Evolutionary conservation across 2,113 vertebrate genomes (phyloP).

Genomic region (Gallinago media): DNA sequence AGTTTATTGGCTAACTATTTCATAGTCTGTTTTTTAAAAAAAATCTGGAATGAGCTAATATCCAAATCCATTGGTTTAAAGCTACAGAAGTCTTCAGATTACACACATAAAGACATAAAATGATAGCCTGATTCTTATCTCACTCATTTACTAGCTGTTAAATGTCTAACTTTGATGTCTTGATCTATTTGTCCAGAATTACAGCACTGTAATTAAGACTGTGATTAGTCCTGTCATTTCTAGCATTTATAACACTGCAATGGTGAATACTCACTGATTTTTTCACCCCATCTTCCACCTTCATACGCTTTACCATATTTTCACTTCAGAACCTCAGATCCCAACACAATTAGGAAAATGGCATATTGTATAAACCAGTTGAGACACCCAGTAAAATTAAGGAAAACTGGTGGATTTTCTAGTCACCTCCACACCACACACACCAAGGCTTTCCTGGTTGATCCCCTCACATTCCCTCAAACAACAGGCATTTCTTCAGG

Average conservation of each 20-base stretch:
- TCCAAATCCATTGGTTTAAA: neutral
- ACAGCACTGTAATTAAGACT: neutral
- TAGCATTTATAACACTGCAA: neutral
- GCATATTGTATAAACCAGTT: neutral
- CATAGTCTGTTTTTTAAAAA: neutral
- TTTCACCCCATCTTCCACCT: neutral
- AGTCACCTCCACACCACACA: no score
- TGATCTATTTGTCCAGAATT: neutral
- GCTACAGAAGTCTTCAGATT: neutral
- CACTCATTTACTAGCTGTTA: neutral
- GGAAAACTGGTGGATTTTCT: neutral
- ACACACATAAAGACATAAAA: neutral
- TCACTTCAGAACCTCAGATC: neutral
- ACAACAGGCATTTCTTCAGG: fast-evolving
- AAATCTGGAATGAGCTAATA: neutral
- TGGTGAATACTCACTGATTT: neutral
- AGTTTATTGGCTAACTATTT: neutral
- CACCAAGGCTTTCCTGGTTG: neutral
- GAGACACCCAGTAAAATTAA: neutral
- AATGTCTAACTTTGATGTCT: neutral
- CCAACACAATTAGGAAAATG: neutral
- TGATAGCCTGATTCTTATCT: neutral
- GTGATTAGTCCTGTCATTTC: neutral
- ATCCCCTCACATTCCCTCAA: neutral
- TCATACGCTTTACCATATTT: fast-evolving